Base-by-base conservation (phyloP, 2,797 vertebrate species). In the Neostethus bicornis region DNA sequence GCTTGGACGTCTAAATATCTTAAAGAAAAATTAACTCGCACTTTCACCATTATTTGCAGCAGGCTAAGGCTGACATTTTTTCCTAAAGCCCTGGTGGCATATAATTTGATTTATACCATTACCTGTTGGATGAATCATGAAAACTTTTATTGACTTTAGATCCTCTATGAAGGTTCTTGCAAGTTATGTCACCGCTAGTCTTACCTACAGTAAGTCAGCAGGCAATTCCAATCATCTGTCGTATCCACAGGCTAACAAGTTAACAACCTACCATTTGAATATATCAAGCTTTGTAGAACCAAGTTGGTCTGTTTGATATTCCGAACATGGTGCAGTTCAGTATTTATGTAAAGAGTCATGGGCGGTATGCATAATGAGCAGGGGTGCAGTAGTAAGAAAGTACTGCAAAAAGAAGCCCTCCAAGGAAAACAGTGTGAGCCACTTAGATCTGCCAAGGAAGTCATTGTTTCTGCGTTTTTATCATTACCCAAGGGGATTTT, bases 341-440 rank as follows among this genome's bases (percentile, higher is more conserved):
- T 34, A 49, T 64, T 49, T 24, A 24, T 25, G 29, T 46, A 47
- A 48, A 48, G 43, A 62, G 20, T 41, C 28, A 39, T n/a, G 43
- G 16, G 12, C n/a, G 38, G 20, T 28, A 47, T 39, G 32, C 20
- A 41, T 41, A 41, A 41, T 24, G 28, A 20, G 47, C 2, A 47
- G 28, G 35, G 29, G 23, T 46, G 44, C 9, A 54, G 43, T 51
- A 34, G 38, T 20, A 9, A 48, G 20, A 24, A 47, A 4, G 8
- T 26, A 42, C 28, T 38, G 21, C 42, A 41, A 25, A 12, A 31
- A 34, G 17, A 29, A 56, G 38, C 28, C 39, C 19, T 29, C 29
- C 17, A 56, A 44, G 54, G 45, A 35, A 47, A 47, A 28, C 12
- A 25, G 10, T 19, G 2, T 45, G 16, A 14, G 29, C 3, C 21